These are phyloP conservation scores for Dryobates pubescens DNA, from an alignment of 2,797 vertebrate species.

Conservation along the genomic window DNA sequence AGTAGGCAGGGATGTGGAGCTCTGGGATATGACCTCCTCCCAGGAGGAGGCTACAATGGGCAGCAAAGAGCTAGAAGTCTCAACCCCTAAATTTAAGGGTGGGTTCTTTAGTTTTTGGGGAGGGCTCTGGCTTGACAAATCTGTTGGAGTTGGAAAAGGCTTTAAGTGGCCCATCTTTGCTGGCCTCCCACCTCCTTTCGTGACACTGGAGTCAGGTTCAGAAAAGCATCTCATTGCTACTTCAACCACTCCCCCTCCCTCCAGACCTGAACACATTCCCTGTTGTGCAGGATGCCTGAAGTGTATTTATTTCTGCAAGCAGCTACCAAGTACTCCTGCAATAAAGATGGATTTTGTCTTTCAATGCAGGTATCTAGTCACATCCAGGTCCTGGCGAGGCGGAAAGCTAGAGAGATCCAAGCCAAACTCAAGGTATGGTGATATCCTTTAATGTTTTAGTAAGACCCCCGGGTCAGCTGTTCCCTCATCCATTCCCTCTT, in stretches of 20 bases:
- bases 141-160: not conserved
- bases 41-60: not conserved
- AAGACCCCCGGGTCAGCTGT: not conserved
- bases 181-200: not conserved
- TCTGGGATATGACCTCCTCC: not conserved
- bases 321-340: not conserved
- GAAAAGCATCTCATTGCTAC: not conserved
- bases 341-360: conserved; percentile 40
- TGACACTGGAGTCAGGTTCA: not conserved
- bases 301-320: not conserved
- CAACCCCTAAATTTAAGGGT: not conserved
- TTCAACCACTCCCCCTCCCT: not conserved
- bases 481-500: not conserved
- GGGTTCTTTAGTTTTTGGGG: not conserved
- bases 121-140: not conserved
- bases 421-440: conserved; percentile 95
- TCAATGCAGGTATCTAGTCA: conserved; percentile 92
- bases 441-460: not conserved
- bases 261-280: not conserved
- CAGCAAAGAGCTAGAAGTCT: not conserved
- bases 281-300: not conserved
- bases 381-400: conserved; percentile 94
- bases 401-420: conserved; percentile 97
- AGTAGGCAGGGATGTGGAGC: not conserved
- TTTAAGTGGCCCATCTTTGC: not conserved